A percentile compares a stretch with the other conserved stretches of the same genome.
Evolutionary conservation across 2,113 vertebrate genomes (phyloP).

Genomic region (Nyctibius bracteatus): DNA sequence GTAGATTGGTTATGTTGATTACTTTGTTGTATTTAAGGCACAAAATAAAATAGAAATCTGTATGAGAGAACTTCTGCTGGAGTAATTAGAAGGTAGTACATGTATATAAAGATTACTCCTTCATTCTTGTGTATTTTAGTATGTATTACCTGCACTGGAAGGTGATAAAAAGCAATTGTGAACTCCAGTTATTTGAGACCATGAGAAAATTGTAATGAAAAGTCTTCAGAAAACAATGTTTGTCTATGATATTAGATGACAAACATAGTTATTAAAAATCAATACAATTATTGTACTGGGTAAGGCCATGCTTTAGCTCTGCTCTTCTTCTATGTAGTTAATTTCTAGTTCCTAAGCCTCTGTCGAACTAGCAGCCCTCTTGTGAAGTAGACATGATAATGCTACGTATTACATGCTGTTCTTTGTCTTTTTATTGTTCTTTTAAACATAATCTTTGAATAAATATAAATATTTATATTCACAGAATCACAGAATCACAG

Average conservation of each 20-base stretch:
- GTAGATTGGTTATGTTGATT: background rate
- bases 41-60: background rate
- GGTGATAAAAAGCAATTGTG: background rate
- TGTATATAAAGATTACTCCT: background rate
- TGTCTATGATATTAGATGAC: background rate
- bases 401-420: background rate
- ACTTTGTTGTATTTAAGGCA: background rate
- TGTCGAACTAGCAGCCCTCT: background rate
- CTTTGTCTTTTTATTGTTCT: background rate
- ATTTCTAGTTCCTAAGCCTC: background rate
- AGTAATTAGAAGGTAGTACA: background rate
- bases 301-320: background rate
- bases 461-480: background rate
- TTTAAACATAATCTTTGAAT: background rate
- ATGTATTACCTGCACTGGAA: background rate
- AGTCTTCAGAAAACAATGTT: background rate
- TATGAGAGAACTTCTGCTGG: background rate
- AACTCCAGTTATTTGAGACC: background rate
- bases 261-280: background rate
- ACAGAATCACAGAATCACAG: too few relatives aligned
- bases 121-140: background rate
- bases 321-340: background rate
- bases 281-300: background rate
- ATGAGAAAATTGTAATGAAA: background rate
- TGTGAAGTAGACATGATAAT: background rate